Evolutionary conservation across 2,888 invertebrate genomes (phyloP).

Genomic region (Galerucella pusilla): DNA sequence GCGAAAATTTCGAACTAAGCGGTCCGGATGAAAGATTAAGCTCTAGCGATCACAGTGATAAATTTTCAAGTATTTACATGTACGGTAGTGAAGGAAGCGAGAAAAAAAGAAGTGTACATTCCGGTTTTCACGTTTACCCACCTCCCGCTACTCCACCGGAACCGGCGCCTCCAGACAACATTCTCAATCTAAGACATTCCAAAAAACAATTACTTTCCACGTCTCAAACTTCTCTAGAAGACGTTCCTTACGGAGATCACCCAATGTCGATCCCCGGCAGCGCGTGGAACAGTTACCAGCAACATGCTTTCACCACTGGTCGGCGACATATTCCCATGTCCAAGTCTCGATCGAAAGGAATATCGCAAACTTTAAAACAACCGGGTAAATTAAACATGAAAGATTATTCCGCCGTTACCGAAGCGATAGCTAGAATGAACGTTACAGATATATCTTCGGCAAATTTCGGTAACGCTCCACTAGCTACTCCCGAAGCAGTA

Average conservation of each 20-base stretch:
- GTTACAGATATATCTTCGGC: conserved; percentile 68
- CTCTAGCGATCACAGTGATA: conserved; percentile 77
- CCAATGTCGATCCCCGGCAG: conserved; percentile 64
- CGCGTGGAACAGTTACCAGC: conserved; percentile 74
- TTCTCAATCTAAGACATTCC: conserved; percentile 64
- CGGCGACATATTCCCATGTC: conserved; percentile 71
- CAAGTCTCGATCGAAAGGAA: conserved; percentile 75
- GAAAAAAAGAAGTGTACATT: conserved; percentile 54
- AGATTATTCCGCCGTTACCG: conserved; percentile 89
- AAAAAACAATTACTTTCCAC: conserved; percentile 66
- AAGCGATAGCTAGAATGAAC: conserved; percentile 81
- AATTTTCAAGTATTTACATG: conserved; percentile 73
- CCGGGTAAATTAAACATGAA: conserved; percentile 91
- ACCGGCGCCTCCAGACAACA: conserved; percentile 84
- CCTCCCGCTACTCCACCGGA: conserved; percentile 87
- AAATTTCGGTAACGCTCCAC: conserved; percentile 75
- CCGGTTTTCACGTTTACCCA: conserved; percentile 83
- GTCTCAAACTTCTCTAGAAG: conserved; percentile 74
- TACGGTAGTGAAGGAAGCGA: conserved; percentile 69
- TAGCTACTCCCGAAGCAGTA: conserved; percentile 81
- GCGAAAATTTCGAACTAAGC: conserved; percentile 74
- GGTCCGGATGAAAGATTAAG: conserved; percentile 70
- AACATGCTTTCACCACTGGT: conserved; percentile 79
- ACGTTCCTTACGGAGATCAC: conserved; percentile 69
- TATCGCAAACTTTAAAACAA: conserved; percentile 80